Conservation (phyloP, 1,140 invertebrate genomes). For the Drosophila orena region DNA sequence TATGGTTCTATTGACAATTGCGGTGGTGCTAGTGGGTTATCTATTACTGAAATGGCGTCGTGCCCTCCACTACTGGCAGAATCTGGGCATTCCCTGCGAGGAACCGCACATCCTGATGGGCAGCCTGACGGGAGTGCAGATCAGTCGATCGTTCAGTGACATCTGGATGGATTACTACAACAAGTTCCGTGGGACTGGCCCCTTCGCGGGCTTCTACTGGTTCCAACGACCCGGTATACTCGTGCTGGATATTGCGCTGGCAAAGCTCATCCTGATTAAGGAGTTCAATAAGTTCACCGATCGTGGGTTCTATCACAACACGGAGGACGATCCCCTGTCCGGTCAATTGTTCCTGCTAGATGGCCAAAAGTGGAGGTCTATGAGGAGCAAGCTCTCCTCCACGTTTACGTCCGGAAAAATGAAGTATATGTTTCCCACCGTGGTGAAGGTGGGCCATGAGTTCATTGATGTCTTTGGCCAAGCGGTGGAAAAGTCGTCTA, state of each 20-base stretch:
- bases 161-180: constrained; percentile 70
- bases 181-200: constrained; percentile 68
- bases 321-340: constrained; percentile 85
- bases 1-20: background rate
- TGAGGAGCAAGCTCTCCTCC: constrained; percentile 86
- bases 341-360: constrained; percentile 85
- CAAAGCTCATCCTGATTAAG: constrained; percentile 87
- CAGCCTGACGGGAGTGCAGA: constrained; percentile 61
- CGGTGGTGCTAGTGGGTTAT: constrained; percentile 33
- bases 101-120: constrained; percentile 75
- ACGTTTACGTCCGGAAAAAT: constrained; percentile 87
- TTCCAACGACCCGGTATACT: constrained; percentile 85
- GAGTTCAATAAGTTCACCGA: constrained; percentile 87
- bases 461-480: constrained; percentile 66
- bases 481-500: constrained; percentile 18
- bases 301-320: constrained; percentile 85
- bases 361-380: constrained; percentile 86
- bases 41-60: constrained; percentile 27
- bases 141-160: constrained; percentile 39
- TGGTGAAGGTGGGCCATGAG: constrained; percentile 74
- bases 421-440: constrained; percentile 86
- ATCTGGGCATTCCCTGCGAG: constrained; percentile 83
- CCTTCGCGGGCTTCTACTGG: constrained; percentile 83
- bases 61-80: constrained; percentile 78
- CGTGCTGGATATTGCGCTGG: constrained; percentile 86